Percentiles rank a stretch among this genome's conserved stretches.
These are phyloP conservation scores for Gryllus longicercus DNA, from an alignment of 2,888 invertebrate species.

Conservation along the genomic window DNA sequence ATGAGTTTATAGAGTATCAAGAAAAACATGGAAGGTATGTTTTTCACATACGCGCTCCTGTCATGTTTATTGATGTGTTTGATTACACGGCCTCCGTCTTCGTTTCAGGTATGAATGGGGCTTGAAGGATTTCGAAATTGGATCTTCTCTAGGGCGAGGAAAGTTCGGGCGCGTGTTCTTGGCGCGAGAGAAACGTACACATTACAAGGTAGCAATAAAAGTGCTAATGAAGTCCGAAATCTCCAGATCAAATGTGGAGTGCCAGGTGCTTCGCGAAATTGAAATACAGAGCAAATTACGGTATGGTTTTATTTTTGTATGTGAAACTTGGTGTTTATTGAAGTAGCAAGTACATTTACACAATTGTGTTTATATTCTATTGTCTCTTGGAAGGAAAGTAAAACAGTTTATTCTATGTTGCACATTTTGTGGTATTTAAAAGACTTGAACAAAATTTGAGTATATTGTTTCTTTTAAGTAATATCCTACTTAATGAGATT, in stretches of 20 bases:
- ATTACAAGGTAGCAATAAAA: conserved; percentile 74
- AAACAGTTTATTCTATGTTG: no score
- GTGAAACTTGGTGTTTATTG: no score
- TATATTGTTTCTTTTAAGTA: no score
- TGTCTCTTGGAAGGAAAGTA: no score
- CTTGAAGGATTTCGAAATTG: conserved; percentile 80
- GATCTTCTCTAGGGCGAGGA: conserved; percentile 81
- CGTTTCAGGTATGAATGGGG: conserved; percentile 65
- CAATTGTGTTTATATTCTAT: no score
- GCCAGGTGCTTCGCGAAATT: conserved; percentile 84
- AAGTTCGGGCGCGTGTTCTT: conserved; percentile 92
- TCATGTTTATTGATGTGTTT: neutral
- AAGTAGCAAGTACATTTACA: no score
- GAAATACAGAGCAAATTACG: conserved; percentile 83
- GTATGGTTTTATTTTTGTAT: conserved; percentile 44
- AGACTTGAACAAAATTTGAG: no score
- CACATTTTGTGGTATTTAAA: no score
- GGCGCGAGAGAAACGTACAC: conserved; percentile 75
- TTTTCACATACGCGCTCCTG: neutral
- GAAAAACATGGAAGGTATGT: neutral
- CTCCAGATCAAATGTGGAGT: conserved; percentile 67
- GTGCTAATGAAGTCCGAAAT: conserved; percentile 81
- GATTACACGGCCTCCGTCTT: neutral
- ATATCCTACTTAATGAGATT: no score
- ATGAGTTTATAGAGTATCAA: neutral